A percentile compares a stretch with the other conserved stretches of the same genome.
Conservation (phyloP, 2,113 vertebrate genomes). For the Callionymus lyra region DNA sequence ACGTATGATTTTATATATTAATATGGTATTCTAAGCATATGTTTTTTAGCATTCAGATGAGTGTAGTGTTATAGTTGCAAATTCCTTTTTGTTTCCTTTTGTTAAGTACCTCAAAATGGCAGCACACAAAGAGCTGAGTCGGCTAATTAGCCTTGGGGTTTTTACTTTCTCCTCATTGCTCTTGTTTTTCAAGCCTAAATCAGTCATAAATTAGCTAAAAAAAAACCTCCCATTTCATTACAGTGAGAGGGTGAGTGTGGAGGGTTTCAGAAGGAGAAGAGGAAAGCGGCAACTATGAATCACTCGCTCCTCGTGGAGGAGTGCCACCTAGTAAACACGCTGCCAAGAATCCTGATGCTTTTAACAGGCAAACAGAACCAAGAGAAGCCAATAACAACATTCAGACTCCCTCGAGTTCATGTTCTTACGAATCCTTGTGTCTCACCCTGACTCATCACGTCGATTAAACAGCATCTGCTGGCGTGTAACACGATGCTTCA, state of each 20-base stretch:
- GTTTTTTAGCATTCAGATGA: no score
- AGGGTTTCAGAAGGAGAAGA: slow-evolving; percentile 18
- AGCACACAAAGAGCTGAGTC: no score
- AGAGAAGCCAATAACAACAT: not conserved
- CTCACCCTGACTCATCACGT: slow-evolving; percentile 10
- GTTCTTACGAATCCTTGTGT: slow-evolving; percentile 12
- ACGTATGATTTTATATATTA: no score
- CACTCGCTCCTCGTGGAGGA: slow-evolving; percentile 40
- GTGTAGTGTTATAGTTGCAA: no score
- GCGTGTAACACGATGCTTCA: slow-evolving; percentile 7
- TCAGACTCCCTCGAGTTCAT: slow-evolving; percentile 13
- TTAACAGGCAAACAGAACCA: not conserved
- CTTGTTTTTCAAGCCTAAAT: slow-evolving; percentile 58
- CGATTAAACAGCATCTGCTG: not conserved
- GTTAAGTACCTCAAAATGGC: no score
- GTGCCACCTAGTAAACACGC: slow-evolving; percentile 41
- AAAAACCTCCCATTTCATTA: slow-evolving; percentile 40
- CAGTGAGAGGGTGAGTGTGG: slow-evolving; percentile 13
- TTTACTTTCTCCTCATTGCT: slow-evolving; percentile 19
- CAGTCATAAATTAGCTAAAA: slow-evolving; percentile 53
- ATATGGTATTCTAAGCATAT: no score
- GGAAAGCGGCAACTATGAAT: slow-evolving; percentile 28
- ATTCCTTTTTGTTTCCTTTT: not conserved
- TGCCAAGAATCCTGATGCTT: slow-evolving; percentile 46
- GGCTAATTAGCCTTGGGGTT: not conserved